These are phyloP conservation scores for Lasioglossum baleicum DNA, from an alignment of 1,140 invertebrate genomes.

Conservation along the genomic window DNA sequence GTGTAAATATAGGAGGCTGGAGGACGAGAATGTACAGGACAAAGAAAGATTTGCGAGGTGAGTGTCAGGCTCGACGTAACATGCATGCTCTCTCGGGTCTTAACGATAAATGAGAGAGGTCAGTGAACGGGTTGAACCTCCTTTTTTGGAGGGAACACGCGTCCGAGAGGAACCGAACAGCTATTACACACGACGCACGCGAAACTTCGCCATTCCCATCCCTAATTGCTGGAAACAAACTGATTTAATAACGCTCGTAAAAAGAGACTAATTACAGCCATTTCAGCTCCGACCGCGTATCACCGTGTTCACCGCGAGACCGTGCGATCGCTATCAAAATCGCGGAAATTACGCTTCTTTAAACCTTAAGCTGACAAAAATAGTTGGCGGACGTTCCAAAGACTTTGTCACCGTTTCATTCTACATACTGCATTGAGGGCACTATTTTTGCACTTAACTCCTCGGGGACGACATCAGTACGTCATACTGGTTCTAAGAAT, in stretches of 20 bases:
- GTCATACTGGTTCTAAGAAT: no score
- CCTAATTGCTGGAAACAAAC: neutral
- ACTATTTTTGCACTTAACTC: no score
- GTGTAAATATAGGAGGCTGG: constrained; percentile 91
- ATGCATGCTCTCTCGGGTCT: constrained; percentile 31
- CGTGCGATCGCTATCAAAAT: no score
- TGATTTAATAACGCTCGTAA: neutral
- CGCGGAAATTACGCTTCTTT: no score
- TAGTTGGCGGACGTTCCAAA: no score
- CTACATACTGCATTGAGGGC: no score
- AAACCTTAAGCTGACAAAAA: no score
- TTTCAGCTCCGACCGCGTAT: neutral
- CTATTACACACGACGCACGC: neutral
- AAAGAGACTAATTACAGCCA: neutral
- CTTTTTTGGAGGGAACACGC: constrained; percentile 23
- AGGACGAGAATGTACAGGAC: constrained; percentile 95
- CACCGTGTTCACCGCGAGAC: no score
- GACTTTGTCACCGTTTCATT: no score
- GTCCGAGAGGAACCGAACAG: neutral
- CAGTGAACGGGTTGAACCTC: constrained; percentile 39
- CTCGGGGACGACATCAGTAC: no score
- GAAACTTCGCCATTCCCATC: neutral
- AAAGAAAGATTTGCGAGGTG: constrained; percentile 97
- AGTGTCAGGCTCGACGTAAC: constrained; percentile 65
- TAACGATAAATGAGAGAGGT: constrained; percentile 32